A percentile compares a stretch with the other conserved stretches of the same genome.
Conservation (phyloP, 1,140 invertebrate genomes). For the Drosophila orena region DNA sequence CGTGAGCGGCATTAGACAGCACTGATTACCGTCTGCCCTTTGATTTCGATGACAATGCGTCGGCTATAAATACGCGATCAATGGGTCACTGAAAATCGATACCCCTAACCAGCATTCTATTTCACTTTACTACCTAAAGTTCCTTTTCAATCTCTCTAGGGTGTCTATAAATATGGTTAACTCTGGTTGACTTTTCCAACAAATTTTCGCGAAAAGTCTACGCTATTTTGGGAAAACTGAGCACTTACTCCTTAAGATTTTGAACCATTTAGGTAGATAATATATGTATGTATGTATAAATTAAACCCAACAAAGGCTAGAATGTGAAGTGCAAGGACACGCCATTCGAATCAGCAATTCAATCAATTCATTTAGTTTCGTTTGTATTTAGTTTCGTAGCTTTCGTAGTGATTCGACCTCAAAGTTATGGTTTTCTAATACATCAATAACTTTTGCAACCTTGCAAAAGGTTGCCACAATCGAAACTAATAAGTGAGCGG, state of each 20-base stretch:
- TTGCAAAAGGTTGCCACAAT: slow-evolving; percentile 12
- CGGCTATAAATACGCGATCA: slow-evolving; percentile 37
- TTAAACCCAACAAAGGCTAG: too few relatives aligned
- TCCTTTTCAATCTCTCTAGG: too few relatives aligned
- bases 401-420: slow-evolving; percentile 9
- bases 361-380: neutral
- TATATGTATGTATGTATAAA: too few relatives aligned
- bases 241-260: too few relatives aligned
- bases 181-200: too few relatives aligned
- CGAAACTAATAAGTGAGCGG: slow-evolving; percentile 33
- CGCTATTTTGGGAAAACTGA: too few relatives aligned
- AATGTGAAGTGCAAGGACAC: slow-evolving; percentile 13
- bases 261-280: too few relatives aligned
- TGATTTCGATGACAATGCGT: slow-evolving; percentile 28
- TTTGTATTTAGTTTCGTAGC: slow-evolving; percentile 9
- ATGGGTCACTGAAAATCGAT: slow-evolving; percentile 29
- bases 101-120: slow-evolving; percentile 6
- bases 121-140: neutral
- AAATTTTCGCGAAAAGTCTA: too few relatives aligned
- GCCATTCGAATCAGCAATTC: slow-evolving; percentile 6
- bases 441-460: slow-evolving; percentile 18
- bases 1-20: slow-evolving; percentile 29
- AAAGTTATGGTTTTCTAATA: slow-evolving; percentile 27
- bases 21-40: slow-evolving; percentile 21
- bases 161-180: neutral